Percentiles rank a stretch among this genome's conserved stretches.
These are phyloP conservation scores for Cydia splendana DNA, from an alignment of 1,140 invertebrate genomes.

Conservation along the genomic window DNA sequence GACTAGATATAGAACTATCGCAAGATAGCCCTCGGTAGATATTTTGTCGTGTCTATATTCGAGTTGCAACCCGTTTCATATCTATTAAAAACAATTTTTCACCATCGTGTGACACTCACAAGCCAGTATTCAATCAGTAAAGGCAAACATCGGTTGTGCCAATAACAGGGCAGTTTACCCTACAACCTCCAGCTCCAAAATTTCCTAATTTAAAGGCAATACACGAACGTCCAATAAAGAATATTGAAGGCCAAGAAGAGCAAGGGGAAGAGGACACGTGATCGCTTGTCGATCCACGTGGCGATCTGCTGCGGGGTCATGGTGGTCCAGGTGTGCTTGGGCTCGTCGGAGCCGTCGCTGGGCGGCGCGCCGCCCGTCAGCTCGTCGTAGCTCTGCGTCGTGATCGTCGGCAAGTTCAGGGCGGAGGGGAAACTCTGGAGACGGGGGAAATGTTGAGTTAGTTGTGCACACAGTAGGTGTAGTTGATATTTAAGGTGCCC, in stretches of 20 bases:
- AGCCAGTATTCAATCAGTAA: too few species aligned
- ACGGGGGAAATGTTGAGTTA: conserved; percentile 8
- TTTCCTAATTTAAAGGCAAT: conserved; percentile 63
- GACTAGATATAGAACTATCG: background rate
- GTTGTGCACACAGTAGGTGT: background rate
- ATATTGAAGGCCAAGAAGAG: conserved; percentile 91
- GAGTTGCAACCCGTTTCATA: background rate
- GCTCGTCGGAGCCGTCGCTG: conserved; percentile 68
- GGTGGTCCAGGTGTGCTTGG: conserved; percentile 84
- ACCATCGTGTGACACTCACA: too few species aligned
- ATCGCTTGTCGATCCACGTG: conserved; percentile 91
- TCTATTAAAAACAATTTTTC: background rate
- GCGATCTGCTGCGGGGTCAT: conserved; percentile 93
- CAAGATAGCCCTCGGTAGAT: background rate
- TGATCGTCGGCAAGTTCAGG: conserved; percentile 83
- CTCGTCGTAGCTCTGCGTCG: conserved; percentile 83
- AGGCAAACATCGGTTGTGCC: background rate
- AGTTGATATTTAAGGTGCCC: too few species aligned
- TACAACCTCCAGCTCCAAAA: too few species aligned
- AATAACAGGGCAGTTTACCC: too few species aligned
- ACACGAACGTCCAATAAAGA: conserved; percentile 92
- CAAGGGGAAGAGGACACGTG: conserved; percentile 88
- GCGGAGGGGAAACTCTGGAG: conserved; percentile 84
- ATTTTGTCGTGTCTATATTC: background rate
- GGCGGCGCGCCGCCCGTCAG: conserved; percentile 66